Evolutionary conservation across 2,888 invertebrate genomes (phyloP).

Genomic region (Ethmia dodecea): DNA sequence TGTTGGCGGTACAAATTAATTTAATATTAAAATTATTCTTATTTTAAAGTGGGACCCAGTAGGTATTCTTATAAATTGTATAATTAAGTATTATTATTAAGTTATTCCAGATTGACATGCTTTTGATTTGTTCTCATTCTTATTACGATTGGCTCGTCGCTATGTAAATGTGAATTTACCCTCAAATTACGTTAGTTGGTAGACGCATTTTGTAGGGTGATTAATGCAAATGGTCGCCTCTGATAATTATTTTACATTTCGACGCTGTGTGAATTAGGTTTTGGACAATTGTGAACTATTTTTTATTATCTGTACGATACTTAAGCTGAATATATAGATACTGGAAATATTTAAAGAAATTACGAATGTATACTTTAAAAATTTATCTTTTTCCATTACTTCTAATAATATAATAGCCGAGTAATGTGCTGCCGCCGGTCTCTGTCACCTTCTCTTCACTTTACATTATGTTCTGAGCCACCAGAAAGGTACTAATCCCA

Average conservation of each 20-base stretch:
- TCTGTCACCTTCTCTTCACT: too few relatives aligned
- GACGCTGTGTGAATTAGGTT: too few relatives aligned
- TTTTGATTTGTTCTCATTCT: slow-evolving; percentile 46
- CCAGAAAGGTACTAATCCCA: slow-evolving; percentile 29
- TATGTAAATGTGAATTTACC: slow-evolving; percentile 27
- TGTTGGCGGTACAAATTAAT: slow-evolving; percentile 65
- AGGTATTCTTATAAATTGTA: slow-evolving; percentile 59
- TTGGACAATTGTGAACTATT: too few relatives aligned
- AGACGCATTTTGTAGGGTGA: slow-evolving; percentile 9
- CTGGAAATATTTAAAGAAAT: too few relatives aligned
- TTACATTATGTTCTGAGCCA: slow-evolving; percentile 3
- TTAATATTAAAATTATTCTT: slow-evolving; percentile 45
- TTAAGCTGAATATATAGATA: too few relatives aligned
- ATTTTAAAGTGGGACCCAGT: slow-evolving; percentile 66
- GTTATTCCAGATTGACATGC: slow-evolving; percentile 66
- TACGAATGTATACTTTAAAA: too few relatives aligned
- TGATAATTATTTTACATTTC: slow-evolving; percentile 29
- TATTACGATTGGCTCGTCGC: slow-evolving; percentile 21
- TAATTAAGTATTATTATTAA: slow-evolving; percentile 68
- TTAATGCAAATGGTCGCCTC: slow-evolving; percentile 9
- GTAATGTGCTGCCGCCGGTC: too few relatives aligned
- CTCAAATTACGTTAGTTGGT: slow-evolving; percentile 27
- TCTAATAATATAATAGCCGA: too few relatives aligned
- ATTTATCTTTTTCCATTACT: too few relatives aligned
- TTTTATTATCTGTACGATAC: too few relatives aligned